A percentile compares a stretch with the other conserved stretches of the same genome.
Conservation (phyloP, 2,888 invertebrate genomes). For the Lacanobia wlatinum region DNA sequence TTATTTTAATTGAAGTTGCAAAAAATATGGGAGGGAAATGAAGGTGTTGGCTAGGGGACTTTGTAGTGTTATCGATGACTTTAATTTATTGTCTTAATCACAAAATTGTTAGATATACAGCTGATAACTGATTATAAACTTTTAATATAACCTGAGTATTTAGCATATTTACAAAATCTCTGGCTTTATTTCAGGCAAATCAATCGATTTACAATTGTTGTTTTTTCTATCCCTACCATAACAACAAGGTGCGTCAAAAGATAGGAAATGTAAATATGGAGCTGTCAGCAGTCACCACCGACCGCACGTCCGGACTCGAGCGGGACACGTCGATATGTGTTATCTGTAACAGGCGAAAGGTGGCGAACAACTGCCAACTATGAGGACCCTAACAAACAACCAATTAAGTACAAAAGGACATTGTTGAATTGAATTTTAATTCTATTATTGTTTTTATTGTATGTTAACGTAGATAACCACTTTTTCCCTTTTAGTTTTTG, state of each 20-base stretch:
- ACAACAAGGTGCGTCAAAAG: conserved; percentile 76
- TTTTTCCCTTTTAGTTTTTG: conserved; percentile 5
- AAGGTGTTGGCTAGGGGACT: conserved; percentile 10
- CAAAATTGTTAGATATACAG: background rate
- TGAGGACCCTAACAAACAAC: conserved; percentile 59
- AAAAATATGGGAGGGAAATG: conserved; percentile 8
- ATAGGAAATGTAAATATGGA: conserved; percentile 79
- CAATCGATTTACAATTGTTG: background rate
- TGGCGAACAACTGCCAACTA: conserved; percentile 49
- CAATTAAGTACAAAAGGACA: conserved; percentile 69
- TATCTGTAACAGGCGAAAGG: conserved; percentile 56
- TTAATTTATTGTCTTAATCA: background rate
- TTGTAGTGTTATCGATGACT: conserved; percentile 3
- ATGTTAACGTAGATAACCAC: conserved; percentile 21
- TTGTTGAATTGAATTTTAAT: conserved; percentile 62
- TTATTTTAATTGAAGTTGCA: conserved; percentile 34
- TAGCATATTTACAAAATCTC: background rate
- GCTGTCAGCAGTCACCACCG: conserved; percentile 63
- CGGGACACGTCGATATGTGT: conserved; percentile 23
- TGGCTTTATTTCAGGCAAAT: background rate
- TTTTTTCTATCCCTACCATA: conserved; percentile 67
- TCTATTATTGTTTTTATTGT: conserved; percentile 56
- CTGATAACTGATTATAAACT: conserved; percentile 1
- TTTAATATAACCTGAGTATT: background rate
- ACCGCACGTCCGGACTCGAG: conserved; percentile 42